Base-by-base conservation (phyloP, 2,797 vertebrate genomes). In the Falco columbarius region DNA sequence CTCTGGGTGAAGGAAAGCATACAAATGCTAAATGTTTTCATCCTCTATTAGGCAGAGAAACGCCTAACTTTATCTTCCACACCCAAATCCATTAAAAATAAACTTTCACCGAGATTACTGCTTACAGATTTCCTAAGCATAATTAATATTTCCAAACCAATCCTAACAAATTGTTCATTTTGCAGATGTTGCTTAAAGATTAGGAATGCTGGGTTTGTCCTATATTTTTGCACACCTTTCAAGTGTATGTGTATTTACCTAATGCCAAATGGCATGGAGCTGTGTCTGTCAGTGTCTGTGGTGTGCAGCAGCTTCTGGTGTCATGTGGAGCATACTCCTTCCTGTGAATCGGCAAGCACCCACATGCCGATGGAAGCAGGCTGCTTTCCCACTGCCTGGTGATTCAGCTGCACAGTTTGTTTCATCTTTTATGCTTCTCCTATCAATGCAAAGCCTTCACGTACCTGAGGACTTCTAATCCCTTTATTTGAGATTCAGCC, bases 201-300 rank as follows among this genome's bases (percentile, higher is more conserved):
- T 20, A 75, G 67, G 40, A 81, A 40, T 38, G 16, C 10, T 4
- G 1, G 10, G 16, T 9, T 86, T 55, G 24, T 55, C n/a, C 18
- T 56, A 0, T 29, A 5, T 17, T 59, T 90, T 44, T 47, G 10
- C 23, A 68, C 10, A 14, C 22, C 15, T 89, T 73, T 80, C 0
- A 9, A 36, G 42, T 26, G 27, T 23, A 40, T 24, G 11, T 22
- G 14, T 27, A 29, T 68, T 66, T 61, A 15, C 10, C 26, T 14
- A 14, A 24, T 0, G 0, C 23, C 20, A 34, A 34, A n/a, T 0
- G 2, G 15, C 1, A 6, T 12, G 67, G 56, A 44, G 40, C 47
- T 32, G 7, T 63, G 49, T 70, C 13, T 66, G 4, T 55, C 67
- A 1, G 49, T 13, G 18, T 23, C 59, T 30, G 46, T 19, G 77